Evolutionary conservation across 2,888 invertebrate genomes (phyloP), one percentile per base, ranked within the genome.

Genomic region (Pollenia labialis): DNA sequence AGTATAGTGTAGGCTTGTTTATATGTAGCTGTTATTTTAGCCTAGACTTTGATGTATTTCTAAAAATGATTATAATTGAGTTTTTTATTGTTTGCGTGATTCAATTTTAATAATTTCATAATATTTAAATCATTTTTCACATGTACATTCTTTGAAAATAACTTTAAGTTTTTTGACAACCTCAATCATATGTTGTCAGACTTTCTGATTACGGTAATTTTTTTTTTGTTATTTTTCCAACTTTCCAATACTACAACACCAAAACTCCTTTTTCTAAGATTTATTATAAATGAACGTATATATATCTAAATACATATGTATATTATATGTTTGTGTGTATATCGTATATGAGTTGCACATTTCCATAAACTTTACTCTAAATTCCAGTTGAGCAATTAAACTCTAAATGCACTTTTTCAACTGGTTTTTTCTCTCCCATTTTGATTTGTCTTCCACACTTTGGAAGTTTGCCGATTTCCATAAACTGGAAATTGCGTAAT

Each of bases 401-500:
- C 52, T 71, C 10, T n/a, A 52, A 52, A 32, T 68, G 52, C 32
- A 71, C 4, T 42, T 69, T 40, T 50, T 56, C 32, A 32, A 32
- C 32, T 62, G 6, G 6, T 23, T 32, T 64, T 64, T 14, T 54
- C 50, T 66, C 44, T 46, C 32, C 44, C 32, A 44, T 42, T 18
- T n/a, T 68, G 18, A 1, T 23, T 56, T 81, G 23, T 14, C 69
- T 56, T 48, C 64, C 54, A 64, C 6, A 46, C 64, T 16, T 82
- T 87, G 89, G 88, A 89, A 89, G 88, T 88, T 89, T 89, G 88
- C 89, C 88, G 88, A 89, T 82, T 87, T 85, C 87, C 87, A 54
- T 8, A 8, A 42, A 54, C 89, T 90, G 90, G 90, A 90, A 91
- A 89, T 91, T 91, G 91, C 90, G 91, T 91, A 91, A 91, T 90